A percentile compares a stretch with the other conserved stretches of the same genome.
These are phyloP conservation scores for Lophochroa leadbeateri DNA, from an alignment of 2,113 vertebrate genomes.

Conservation along the genomic window DNA sequence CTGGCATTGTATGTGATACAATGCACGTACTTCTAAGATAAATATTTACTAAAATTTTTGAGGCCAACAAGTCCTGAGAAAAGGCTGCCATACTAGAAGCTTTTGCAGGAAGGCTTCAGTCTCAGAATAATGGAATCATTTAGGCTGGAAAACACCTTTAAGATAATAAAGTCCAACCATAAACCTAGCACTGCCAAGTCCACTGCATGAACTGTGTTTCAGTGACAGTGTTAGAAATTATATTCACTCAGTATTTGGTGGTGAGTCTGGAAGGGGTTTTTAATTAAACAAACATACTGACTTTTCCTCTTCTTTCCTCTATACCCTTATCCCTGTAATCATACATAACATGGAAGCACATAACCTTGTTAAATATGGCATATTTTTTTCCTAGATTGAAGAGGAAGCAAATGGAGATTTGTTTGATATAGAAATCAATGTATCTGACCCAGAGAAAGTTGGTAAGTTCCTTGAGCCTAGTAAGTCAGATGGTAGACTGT, in stretches of 20 bases:
- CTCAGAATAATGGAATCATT: neutral
- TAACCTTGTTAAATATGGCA: neutral
- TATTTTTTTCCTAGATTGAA: conserved; percentile 80
- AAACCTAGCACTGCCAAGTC: neutral
- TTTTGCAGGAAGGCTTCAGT: neutral
- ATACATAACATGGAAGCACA: neutral
- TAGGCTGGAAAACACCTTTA: neutral
- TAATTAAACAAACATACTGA: neutral
- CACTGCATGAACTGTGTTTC: neutral
- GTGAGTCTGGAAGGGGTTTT: neutral
- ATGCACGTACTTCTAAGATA: neutral
- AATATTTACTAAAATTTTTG: neutral
- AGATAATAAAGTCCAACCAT: accelerated
- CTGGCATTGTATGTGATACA: neutral
- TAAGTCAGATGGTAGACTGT: neutral
- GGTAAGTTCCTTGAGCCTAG: conserved; percentile 76
- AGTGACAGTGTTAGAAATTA: neutral
- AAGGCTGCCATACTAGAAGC: neutral
- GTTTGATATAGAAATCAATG: conserved; percentile 92
- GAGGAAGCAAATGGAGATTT: conserved; percentile 88
- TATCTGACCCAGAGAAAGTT: conserved; percentile 99
- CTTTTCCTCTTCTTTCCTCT: neutral
- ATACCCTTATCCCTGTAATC: neutral
- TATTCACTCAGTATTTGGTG: neutral
- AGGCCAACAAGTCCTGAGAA: neutral